Evolutionary conservation across 2,888 invertebrate genomes (phyloP), one percentile per base, ranked within the genome.

Genomic region (Endomychus coccineus): DNA sequence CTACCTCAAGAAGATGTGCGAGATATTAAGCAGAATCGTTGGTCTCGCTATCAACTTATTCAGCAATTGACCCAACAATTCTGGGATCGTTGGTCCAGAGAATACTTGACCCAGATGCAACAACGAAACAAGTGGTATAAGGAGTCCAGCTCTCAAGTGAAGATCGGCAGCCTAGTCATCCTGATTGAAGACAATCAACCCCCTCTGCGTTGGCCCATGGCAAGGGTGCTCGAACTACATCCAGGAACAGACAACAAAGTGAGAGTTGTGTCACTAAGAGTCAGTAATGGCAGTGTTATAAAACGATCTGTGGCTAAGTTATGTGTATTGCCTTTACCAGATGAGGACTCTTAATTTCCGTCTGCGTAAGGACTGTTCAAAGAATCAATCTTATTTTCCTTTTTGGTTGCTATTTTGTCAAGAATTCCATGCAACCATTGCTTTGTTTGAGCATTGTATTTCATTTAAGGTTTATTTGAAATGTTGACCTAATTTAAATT

Each of bases 281-380:
- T 33, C 11, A 38, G 38, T 34, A 23, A 9, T 16, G 30, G 27
- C 11, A 38, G 38, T 34, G 14, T 22, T 5, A 3, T 27, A 10
- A 37, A 32, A 31, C 21, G 32, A 9, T 13, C 37, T 19, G 21
- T 32, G n/a, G 39, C 16, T 21, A 35, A 35, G 21, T 23, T 35
- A 22, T 35, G 30, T 14, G 10, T 39, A n/a, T 19, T 39, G 19
- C 17, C 29, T 29, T 9, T n/a, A 17, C 22, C 22, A 22, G 22
- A 22, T 11, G 22, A 22, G 11, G 22, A 22, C 22, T 22, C 5
- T 22, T 22, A 22, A 22, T 22, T 22, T 3, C 22, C 22, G 22
- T 22, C 22, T 22, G 22, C 3, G 5, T 2, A 22, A 22, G n/a
- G n/a, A n/a, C n/a, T n/a, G n/a, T 22, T 22, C 11, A 5, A 3